These are phyloP conservation scores for Drosophila arizonae DNA, from an alignment of 1,140 invertebrate species.

Conservation along the genomic window DNA sequence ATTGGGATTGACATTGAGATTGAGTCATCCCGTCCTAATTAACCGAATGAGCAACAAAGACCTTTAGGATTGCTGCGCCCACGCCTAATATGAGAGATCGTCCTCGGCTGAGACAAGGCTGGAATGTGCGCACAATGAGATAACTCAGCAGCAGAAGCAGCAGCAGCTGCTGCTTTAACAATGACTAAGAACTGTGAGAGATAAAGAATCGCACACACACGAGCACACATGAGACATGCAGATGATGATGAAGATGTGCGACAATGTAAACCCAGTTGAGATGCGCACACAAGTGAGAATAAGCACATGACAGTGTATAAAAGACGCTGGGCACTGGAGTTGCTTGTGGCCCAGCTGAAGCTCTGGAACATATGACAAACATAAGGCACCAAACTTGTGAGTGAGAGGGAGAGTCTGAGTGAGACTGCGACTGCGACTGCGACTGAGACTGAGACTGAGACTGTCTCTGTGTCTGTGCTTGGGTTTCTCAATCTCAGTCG, in stretches of 20 bases:
- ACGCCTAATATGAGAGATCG: neutral
- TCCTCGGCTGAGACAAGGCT: constrained; percentile 16
- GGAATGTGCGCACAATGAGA: constrained; percentile 45
- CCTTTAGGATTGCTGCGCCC: constrained; percentile 26
- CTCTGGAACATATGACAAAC: constrained; percentile 60
- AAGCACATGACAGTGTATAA: constrained; percentile 15
- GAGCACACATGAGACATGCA: constrained; percentile 29
- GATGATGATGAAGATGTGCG: constrained; percentile 42
- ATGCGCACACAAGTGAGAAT: constrained; percentile 29
- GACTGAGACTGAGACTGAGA: neutral
- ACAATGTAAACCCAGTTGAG: constrained; percentile 66
- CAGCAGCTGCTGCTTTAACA: constrained; percentile 32
- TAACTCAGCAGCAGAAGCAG: constrained; percentile 20
- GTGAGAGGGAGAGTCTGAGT: neutral
- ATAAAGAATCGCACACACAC: constrained; percentile 50
- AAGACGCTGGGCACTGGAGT: constrained; percentile 53
- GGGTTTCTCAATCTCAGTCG: neutral
- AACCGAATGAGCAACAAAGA: constrained; percentile 60
- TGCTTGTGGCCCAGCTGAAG: constrained; percentile 39
- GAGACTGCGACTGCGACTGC: neutral
- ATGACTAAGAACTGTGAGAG: constrained; percentile 59
- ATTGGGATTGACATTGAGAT: constrained; percentile 2
- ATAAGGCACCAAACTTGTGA: constrained; percentile 40
- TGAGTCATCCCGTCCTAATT: constrained; percentile 71
- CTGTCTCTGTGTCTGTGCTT: constrained; percentile 1